Evolutionary conservation across 2,113 vertebrate species (phyloP).

Genomic region (Seriola quinqueradiata): DNA sequence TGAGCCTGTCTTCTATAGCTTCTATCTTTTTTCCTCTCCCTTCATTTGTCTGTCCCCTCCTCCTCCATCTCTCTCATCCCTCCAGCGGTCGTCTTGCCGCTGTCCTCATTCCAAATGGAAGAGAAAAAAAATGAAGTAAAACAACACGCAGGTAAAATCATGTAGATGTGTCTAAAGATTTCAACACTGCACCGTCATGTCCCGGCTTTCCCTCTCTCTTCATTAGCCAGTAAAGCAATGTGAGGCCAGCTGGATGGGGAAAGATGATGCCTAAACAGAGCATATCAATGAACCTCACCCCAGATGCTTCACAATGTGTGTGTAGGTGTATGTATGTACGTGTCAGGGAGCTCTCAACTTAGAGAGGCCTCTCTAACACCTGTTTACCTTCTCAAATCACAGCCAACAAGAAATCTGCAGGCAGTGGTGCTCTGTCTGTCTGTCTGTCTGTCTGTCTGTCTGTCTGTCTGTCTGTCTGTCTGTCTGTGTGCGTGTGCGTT

Average conservation of each 20-base stretch:
- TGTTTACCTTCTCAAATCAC: slow-evolving; percentile 50
- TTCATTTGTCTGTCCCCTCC: not conserved
- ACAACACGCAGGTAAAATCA: not conserved
- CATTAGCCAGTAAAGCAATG: slow-evolving; percentile 52
- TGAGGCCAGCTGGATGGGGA: slow-evolving; percentile 36
- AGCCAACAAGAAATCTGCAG: slow-evolving; percentile 50
- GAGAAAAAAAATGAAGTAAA: not conserved
- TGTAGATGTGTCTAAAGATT: not conserved
- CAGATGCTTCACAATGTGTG: slow-evolving; percentile 10
- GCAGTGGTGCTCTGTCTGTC: slow-evolving; percentile 23
- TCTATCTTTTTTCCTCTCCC: not conserved
- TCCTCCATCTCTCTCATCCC: slow-evolving; percentile 16
- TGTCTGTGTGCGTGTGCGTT: slow-evolving; percentile 10
- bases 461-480: slow-evolving; percentile 25
- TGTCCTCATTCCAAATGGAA: not conserved
- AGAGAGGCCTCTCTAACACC: slow-evolving; percentile 37
- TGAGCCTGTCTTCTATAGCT: not conserved
- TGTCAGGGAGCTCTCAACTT: not conserved
- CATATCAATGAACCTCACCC: slow-evolving; percentile 25
- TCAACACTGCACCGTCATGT: not conserved
- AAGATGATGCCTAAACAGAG: slow-evolving; percentile 32
- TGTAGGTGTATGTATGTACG: not conserved
- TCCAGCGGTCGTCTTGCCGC: not conserved
- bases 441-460: slow-evolving; percentile 38
- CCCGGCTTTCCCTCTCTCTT: slow-evolving; percentile 32